phyloP scores from a whole-genome alignment of 2,888 invertebrate species.

The Microctonus hyperodae region DNA sequence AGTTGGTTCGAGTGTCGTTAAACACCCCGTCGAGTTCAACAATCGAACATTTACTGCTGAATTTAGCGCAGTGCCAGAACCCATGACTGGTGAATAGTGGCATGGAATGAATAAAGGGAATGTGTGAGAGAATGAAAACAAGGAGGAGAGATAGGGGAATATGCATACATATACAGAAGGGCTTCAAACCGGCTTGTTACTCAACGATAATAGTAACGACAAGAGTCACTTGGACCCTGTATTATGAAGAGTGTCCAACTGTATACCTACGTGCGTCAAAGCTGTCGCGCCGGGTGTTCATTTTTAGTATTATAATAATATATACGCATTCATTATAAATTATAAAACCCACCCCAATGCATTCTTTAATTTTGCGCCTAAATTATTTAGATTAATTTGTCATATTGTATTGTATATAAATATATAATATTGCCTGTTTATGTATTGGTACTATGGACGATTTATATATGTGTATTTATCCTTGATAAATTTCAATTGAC shows the following conservation, averaged over 20 bases:
- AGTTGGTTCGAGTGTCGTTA: slow-evolving; percentile 33
- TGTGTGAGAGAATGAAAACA: too few species aligned
- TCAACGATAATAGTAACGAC: slow-evolving; percentile 36
- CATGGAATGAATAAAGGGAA: neutral
- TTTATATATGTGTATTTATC: neutral
- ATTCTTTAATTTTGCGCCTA: too few species aligned
- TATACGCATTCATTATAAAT: neutral
- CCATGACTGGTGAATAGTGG: slow-evolving; percentile 11
- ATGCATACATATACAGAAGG: neutral
- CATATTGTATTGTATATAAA: too few species aligned
- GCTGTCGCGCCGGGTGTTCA: slow-evolving; percentile 38
- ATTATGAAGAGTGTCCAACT: slow-evolving; percentile 29
- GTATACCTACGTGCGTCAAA: slow-evolving; percentile 32
- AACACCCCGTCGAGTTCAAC: slow-evolving; percentile 40
- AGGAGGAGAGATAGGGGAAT: too few species aligned
- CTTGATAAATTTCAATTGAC: neutral
- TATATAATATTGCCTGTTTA: too few species aligned
- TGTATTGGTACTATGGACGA: too few species aligned
- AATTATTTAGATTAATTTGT: too few species aligned
- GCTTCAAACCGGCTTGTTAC: slow-evolving; percentile 23
- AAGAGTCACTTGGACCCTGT: slow-evolving; percentile 34
- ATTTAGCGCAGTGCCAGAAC: slow-evolving; percentile 40
- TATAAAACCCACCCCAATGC: neutral
- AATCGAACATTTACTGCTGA: slow-evolving; percentile 46
- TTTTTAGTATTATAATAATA: slow-evolving; percentile 10